Evolutionary conservation across 2,113 vertebrate genomes (phyloP).

Genomic region (Saccopteryx bilineata): DNA sequence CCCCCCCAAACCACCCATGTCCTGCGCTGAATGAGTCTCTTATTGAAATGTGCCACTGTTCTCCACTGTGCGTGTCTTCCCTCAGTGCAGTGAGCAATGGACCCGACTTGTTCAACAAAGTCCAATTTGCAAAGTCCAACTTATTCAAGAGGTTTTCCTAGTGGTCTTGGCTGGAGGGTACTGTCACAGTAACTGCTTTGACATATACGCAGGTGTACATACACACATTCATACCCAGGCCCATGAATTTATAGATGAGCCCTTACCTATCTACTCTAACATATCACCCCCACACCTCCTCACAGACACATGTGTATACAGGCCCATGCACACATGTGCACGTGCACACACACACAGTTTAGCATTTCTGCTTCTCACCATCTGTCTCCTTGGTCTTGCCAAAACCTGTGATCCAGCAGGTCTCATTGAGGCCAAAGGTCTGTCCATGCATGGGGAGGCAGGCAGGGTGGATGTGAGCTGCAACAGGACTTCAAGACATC

Average conservation of each 20-base stretch:
- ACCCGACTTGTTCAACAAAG: neutral
- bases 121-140: no score
- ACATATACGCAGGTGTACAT: accelerated
- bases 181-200: neutral
- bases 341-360: no score
- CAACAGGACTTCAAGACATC: neutral
- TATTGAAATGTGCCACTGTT: accelerated
- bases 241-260: neutral
- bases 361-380: conserved; percentile 79
- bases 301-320: no score
- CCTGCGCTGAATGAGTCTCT: neutral
- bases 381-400: conserved; percentile 90
- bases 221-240: neutral
- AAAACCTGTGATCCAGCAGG: conserved; percentile 95
- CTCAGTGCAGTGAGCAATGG: neutral
- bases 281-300: neutral
- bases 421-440: conserved; percentile 85
- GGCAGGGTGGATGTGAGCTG: conserved; percentile 92
- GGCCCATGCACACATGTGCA: neutral
- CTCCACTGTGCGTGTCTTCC: neutral
- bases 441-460: conserved; percentile 92
- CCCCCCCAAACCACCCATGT: no score
- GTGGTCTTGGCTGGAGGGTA: neutral
- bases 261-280: neutral
- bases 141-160: neutral